Base-by-base conservation (phyloP, 2,113 vertebrate genomes). In the Hydrochoerus hydrochaeris region DNA sequence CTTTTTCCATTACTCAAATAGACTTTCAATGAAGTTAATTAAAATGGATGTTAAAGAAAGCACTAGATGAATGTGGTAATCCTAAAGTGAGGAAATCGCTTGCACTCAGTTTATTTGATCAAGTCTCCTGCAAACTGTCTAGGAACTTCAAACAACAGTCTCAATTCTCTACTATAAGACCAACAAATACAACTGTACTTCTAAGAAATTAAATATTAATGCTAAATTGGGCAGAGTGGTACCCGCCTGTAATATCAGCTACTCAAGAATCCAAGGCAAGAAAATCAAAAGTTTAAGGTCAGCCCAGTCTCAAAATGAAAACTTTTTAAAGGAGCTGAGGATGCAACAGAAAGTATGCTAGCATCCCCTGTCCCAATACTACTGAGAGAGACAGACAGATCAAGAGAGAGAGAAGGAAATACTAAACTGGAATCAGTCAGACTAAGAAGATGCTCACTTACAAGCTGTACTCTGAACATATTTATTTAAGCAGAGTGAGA, bases 191-290 rank as follows among this genome's bases (percentile, higher is more conserved):
- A 67, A 85, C 71, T 54, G 35, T 91, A 88, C 26, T 52, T 35
- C 22, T 85, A 71, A 80, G 24, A 73, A 65, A 90, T 73, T 85
- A 96, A 92, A 81, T 65, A 3, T 73, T 69, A 95, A 85, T 94
- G 54, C 46, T 89, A 89, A 85, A 80, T 73, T 54, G 65, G 32
- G 28, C 35, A 38, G 2, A 49, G 77, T 44, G 38, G 22, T 12
- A 44, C 41, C 20, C 16, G 11, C 71, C 71, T 75, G 22, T 44
- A 75, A 75, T 75, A 24, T 26, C 73, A 77, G 73, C 41, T 77
- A 46, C 24, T 77, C 24, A 77, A 38, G 73, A 77, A 20, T 71
- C n/a, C 20, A 41, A 38, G n/a, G n/a, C 24, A 46, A 46, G 73
- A 77, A 41, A 46, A 38, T 44, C 24, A 75, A 41, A 75, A 46